phyloP scores from a whole-genome alignment of 1,140 invertebrate species.

The Leptinotarsa undecemlineata region DNA sequence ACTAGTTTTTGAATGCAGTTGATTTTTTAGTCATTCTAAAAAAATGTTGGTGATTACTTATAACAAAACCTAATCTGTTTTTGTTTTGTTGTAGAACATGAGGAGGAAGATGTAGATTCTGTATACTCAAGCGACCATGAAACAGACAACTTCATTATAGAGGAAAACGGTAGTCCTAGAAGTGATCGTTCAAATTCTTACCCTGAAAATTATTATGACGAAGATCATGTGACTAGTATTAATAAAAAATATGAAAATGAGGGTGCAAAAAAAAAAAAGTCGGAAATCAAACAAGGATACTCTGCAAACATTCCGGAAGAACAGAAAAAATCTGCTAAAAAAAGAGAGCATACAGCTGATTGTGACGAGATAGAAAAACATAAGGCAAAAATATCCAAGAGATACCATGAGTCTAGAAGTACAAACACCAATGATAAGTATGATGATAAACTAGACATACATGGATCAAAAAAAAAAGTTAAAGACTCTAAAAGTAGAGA shows the following conservation, averaged over 20 bases:
- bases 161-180: constrained; percentile 14
- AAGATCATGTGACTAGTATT: background rate
- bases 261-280: no score
- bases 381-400: constrained; percentile 34
- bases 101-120: constrained; percentile 19
- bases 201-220: background rate
- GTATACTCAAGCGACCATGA: constrained; percentile 26
- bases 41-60: no score
- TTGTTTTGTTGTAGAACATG: background rate
- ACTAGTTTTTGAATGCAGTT: no score
- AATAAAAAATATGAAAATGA: no score
- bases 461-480: background rate
- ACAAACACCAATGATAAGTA: background rate
- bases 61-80: background rate
- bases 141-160: background rate
- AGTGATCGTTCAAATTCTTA: background rate
- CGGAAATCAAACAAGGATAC: no score
- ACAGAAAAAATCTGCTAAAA: background rate
- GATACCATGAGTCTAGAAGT: constrained; percentile 1
- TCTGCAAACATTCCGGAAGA: background rate
- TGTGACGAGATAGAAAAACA: constrained; percentile 20
- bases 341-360: constrained; percentile 22
- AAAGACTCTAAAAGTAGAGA: background rate
- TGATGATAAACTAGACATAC: background rate
- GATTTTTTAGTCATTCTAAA: no score